phyloP scores from a whole-genome alignment of 2,888 invertebrate species.

The Prenolepis imparis region DNA sequence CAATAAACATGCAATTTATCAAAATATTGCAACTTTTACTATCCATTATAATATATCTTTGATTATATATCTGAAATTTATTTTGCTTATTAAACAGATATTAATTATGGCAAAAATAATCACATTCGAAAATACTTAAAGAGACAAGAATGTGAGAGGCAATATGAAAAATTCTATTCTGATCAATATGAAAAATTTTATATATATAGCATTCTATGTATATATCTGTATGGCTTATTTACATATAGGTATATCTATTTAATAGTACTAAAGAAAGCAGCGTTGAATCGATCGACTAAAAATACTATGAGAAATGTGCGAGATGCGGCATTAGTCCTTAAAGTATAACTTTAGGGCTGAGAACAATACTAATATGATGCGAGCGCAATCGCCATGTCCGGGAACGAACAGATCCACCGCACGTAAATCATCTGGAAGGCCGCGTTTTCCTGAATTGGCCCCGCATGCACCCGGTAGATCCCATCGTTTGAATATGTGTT shows the following conservation, averaged over 20 bases:
- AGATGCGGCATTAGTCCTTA: conserved; percentile 26
- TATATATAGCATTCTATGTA: not conserved
- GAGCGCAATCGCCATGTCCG: conserved; percentile 47
- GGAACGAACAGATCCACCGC: conserved; percentile 48
- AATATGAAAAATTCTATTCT: too few relatives aligned
- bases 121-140: not conserved
- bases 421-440: conserved; percentile 56
- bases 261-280: not conserved
- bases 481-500: conserved; percentile 58
- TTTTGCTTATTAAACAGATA: not conserved
- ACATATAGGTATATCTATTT: not conserved
- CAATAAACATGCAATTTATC: not conserved
- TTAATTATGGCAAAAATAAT: not conserved
- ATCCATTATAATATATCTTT: not conserved
- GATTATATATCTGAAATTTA: not conserved
- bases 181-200: not conserved
- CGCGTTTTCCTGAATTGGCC: conserved; percentile 54
- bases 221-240: not conserved
- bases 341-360: conserved; percentile 40
- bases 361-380: conserved; percentile 54
- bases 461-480: conserved; percentile 53
- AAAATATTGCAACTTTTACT: not conserved
- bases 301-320: conserved; percentile 40
- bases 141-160: not conserved
- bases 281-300: conserved; percentile 27